Conservation (phyloP, 2,113 vertebrate species). For the Ivindomyrus marchei region DNA sequence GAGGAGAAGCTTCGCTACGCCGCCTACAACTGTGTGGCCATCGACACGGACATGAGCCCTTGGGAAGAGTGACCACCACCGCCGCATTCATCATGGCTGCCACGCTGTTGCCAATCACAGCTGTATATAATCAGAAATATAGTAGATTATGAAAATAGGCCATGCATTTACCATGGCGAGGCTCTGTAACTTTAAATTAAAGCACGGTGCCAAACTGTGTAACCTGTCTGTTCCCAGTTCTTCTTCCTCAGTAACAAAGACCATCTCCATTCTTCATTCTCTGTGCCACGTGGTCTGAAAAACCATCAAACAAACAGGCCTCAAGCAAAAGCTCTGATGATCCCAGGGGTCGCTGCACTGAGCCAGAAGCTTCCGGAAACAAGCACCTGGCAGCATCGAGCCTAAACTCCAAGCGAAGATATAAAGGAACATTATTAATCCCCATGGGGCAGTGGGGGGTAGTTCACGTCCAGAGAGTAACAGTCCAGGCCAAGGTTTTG, state of each 20-base stretch:
- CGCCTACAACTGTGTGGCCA: constrained; percentile 95
- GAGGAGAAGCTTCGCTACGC: constrained; percentile 96
- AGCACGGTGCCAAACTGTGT: background rate
- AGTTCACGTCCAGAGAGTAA: too few species aligned
- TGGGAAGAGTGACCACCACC: constrained; percentile 80
- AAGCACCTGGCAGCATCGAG: background rate
- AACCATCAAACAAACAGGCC: background rate
- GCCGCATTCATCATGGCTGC: constrained; percentile 26
- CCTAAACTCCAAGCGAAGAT: background rate
- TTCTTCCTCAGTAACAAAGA: background rate
- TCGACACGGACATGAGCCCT: constrained; percentile 94
- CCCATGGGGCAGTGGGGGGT: background rate
- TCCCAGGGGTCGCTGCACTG: background rate
- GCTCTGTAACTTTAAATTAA: background rate
- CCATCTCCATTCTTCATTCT: background rate
- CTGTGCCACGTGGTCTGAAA: background rate
- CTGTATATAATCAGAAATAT: constrained; percentile 47
- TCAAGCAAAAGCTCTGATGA: background rate
- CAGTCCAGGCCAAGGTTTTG: background rate
- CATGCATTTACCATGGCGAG: background rate
- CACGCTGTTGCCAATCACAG: constrained; percentile 41
- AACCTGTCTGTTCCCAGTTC: background rate
- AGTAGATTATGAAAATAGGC: constrained; percentile 13
- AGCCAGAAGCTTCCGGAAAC: background rate
- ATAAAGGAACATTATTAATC: background rate